Base-by-base conservation (phyloP, 2,797 vertebrate species). In the Furcifer pardalis region DNA sequence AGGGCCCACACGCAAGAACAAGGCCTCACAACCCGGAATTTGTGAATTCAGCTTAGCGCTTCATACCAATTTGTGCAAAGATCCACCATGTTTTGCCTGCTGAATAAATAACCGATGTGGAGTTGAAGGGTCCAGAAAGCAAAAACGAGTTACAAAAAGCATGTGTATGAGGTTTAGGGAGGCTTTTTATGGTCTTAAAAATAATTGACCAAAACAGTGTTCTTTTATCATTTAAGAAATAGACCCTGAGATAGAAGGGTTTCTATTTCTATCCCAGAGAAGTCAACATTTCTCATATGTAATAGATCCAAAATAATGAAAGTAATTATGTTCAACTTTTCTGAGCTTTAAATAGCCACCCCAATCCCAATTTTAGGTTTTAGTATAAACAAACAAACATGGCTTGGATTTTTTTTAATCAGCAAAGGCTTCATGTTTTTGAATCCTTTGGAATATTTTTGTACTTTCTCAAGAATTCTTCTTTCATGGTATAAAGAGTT, bases 291-390 rank as follows among this genome's bases (percentile, higher is more conserved):
- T 86, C 79, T 79, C 84, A 86, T 74, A 81, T 42, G 40, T 52
- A 8, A 71, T 60, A 62, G 46, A 59, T n/a, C 65, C 35, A 2
- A 62, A 69, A n/a, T 66, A 77, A 63, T 72, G 73, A 77, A 82
- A 60, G 25, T 77, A 82, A 77, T 60, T 25, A 81, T 82, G 84
- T 86, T 86, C 77, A 86, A 77, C 78, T 90, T 92, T 90, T 87
- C 84, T 86, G 79, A 90, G 91, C 90, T 93, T 94, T 93, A 93
- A 82, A 86, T 86, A 86, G 84, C 79, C 9, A 37, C 59, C 37
- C 72, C 32, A 62, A 59, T 37, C 68, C 79, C 83, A 77, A 76
- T 89, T 89, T 88, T 84, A 91, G 88, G 76, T 77, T 71, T 40
- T 63, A 91, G 81, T 77, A 71, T 87, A 89, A 72, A 78, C 80